Evolutionary conservation across 2,888 invertebrate genomes (phyloP), one percentile per base, ranked within the genome.

Genomic region (Hyposoter didymator): DNA sequence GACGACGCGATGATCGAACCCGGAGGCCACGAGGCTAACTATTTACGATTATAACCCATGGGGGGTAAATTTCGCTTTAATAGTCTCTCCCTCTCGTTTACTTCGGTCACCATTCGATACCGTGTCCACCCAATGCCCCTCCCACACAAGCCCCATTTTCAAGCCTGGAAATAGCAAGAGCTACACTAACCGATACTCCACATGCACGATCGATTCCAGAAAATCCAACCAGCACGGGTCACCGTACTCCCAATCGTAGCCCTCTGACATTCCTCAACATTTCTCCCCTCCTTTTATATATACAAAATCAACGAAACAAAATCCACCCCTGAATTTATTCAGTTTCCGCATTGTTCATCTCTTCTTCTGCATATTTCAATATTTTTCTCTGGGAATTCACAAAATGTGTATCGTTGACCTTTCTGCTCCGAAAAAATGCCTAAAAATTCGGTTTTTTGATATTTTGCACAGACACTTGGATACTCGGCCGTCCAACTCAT

Each of bases 21-120:
- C 72, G 39, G 67, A 79, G 76, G 52, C 59, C 64, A 22, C 47
- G 79, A 64, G 73, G 49, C 76, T 62, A 78, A 87, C 82, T 89
- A 87, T 90, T 90, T 89, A 88, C 90, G 88, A 88, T 89, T 89
- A 89, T 88, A 89, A 87, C 88, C 82, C 78, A 39, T 17, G 55
- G 47, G 55, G 47, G 85, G 80, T 81, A 80, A 88, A 90, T 89
- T 89, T 89, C 85, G 74, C 84, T 86, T 89, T 86, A 87, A 89
- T 87, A 86, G 81, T 78, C 84, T 66, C 32, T 75, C 55, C 22
- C 66, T 78, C 75, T 78, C 75, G 39, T 69, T 64, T 66, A 70
- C 52, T 75, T 69, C 49, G 35, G 22, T 66, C 70, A 14, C 78
- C 22, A 70, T 62, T 32, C 19, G 69, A 17, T 74, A 28, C 55